phyloP scores from a whole-genome alignment of 2,113 vertebrate species.

The Lathamus discolor region DNA sequence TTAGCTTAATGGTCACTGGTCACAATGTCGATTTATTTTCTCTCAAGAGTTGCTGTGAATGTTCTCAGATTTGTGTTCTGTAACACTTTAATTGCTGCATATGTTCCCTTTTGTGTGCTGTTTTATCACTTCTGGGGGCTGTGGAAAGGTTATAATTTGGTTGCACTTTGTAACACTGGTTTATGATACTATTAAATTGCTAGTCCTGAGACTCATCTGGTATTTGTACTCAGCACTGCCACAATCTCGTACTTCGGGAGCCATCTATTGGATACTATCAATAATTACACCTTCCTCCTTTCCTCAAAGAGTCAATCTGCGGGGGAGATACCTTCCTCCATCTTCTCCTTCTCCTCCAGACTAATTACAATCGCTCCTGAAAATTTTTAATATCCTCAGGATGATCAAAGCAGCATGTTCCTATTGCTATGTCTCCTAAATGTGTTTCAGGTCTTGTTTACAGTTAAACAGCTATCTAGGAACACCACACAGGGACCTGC shows the following conservation, averaged over 20 bases:
- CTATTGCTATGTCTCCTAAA: not conserved
- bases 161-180: not conserved
- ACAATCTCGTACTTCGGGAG: not conserved
- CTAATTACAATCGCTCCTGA: not conserved
- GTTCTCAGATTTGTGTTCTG: not conserved
- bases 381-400: not conserved
- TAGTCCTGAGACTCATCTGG: not conserved
- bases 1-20: not conserved
- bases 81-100: not conserved
- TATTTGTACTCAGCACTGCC: not conserved
- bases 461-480: not conserved
- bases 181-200: not conserved
- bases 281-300: not conserved
- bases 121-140: not conserved
- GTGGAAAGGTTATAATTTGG: not conserved
- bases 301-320: not conserved
- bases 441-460: not conserved
- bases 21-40: not conserved
- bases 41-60: not conserved
- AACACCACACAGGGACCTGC: not conserved
- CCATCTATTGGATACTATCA: not conserved
- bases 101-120: not conserved
- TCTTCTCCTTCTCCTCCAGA: not conserved
- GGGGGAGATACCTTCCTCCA: not conserved
- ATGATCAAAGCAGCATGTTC: not conserved